Evolutionary conservation across 2,113 vertebrate genomes (phyloP), one percentile per base, ranked within the genome.

Genomic region (Triplophysa siluroides): DNA sequence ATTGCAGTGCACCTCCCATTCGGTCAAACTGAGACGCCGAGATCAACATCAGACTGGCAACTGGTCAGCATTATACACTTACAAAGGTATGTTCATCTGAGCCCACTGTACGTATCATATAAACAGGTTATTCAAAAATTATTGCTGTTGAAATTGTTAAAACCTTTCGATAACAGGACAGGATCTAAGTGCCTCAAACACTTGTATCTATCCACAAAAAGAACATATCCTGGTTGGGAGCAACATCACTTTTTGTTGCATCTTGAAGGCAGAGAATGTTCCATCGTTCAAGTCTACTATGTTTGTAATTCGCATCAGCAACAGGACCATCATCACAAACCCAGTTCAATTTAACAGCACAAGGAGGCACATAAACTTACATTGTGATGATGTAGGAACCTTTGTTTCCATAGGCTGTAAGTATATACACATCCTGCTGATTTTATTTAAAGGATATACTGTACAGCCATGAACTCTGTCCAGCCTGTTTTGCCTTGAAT

Each of bases 181-280:
- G 0, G 90, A 91, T 67, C 2, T 3, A 21, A 2, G 2, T 18
- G 33, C 43, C 2, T 3, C 0, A 23, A 2, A 1, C 23, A 1
- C 1, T 0, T 0, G 0, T 0, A 3, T 92, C 24, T 91, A 76
- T 66, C 92, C 92, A 69, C 7, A 1, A 4, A 83, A 91, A n/a
- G 3, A 2, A 12, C 0, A 21, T 18, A 50, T 81, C 2, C 0
- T 41, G 4, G 89, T 86, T 4, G 86, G 80, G 85, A 88, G 88
- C 33, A 78, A 0, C 2, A 71, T 60, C 26, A 85, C 76, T 1
- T 92, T 93, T 81, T 92, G 90, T 85, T 93, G 91, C 45, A 52
- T 90, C 38, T 0, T 90, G 54, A 64, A 1, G 0, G 50, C 1
- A 71, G 88, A 6, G 0, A 1, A 0, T 0, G n/a, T 19, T 54